Evolutionary conservation across 2,113 vertebrate genomes (phyloP), one percentile per base, ranked within the genome.

Genomic region (Chloropsis hardwickii): DNA sequence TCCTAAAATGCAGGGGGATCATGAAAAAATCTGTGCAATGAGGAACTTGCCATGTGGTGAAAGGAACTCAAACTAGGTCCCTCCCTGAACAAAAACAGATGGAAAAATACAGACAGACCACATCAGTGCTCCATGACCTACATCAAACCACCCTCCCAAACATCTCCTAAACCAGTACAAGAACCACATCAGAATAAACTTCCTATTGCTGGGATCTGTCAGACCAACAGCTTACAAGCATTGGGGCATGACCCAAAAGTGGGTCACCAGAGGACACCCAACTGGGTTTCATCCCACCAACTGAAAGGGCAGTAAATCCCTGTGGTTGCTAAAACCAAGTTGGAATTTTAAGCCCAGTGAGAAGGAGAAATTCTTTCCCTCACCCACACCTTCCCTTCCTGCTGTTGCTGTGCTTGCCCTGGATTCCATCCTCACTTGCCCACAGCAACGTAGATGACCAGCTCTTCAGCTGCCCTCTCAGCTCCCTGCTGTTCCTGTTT

Each of bases 161-260:
- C 88, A 94, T 88, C 94, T 95, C 73, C 58, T 87, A 87, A 97
- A 71, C 89, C 92, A 87, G 88, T 85, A 79, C 56, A 91, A 95
- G 89, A 97, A 97, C 94, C 96, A 97, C 94, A 96, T 97, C 87
- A 97, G 91, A 97, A 96, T 96, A 97, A 97, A 97, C 95, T 97
- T 97, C 96, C 96, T 94, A 80, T 94, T 87, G 51, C 95, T 89
- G 85, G 96, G 81, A 94, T 97, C 92, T 96, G 86, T 96, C 90
- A 95, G 93, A 90, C 88, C 72, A 88, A 58, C 18, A 76, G 64
- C 60, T 96, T 90, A 92, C 80, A 92, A 92, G 85, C 50, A 65
- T 0, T 90, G 89, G 95, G 92, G 84, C 88, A 92, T 86, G 95
- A 96, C 95, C 97, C 94, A 90, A 94, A 94, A 88, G 23, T 95